Conservation (phyloP, 2,888 invertebrate genomes). For the Harpalus rufipes region DNA sequence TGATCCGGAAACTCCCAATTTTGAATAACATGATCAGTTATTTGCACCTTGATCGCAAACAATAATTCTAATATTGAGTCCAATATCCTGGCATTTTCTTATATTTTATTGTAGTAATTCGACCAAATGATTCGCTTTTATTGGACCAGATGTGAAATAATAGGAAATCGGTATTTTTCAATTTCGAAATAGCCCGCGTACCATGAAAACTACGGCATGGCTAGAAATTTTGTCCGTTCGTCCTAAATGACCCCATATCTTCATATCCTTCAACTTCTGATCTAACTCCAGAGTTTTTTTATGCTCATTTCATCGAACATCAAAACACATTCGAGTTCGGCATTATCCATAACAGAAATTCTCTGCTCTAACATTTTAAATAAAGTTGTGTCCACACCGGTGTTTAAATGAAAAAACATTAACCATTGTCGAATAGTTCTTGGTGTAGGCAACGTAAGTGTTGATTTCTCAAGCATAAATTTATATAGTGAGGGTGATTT, state of each 20-base stretch:
- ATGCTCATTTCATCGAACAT: slow-evolving; percentile 70
- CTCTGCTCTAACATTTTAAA: too few species aligned
- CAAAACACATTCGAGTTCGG: slow-evolving; percentile 68
- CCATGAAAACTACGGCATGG: slow-evolving; percentile 67
- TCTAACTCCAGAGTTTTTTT: slow-evolving; percentile 67
- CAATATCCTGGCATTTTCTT: slow-evolving; percentile 52
- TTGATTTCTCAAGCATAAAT: too few species aligned
- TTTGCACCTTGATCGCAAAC: slow-evolving; percentile 70
- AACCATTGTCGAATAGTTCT: too few species aligned
- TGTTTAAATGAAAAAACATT: too few species aligned
- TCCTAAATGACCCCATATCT: slow-evolving; percentile 68
- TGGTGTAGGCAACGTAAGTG: too few species aligned
- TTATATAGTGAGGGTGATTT: too few species aligned
- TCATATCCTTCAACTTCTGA: slow-evolving; percentile 67
- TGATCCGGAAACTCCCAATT: slow-evolving; percentile 54
- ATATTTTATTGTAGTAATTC: slow-evolving; percentile 64
- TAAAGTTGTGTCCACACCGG: too few species aligned
- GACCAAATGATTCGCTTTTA: slow-evolving; percentile 60
- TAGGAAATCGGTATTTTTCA: slow-evolving; percentile 69
- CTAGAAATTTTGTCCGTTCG: slow-evolving; percentile 59
- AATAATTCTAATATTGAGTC: slow-evolving; percentile 63
- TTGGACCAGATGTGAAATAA: slow-evolving; percentile 65
- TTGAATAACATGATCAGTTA: slow-evolving; percentile 65
- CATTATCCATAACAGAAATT: neutral
- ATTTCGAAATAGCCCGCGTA: slow-evolving; percentile 67